phyloP scores from a whole-genome alignment of 1,140 invertebrate species.

The Maconellicoccus hirsutus region DNA sequence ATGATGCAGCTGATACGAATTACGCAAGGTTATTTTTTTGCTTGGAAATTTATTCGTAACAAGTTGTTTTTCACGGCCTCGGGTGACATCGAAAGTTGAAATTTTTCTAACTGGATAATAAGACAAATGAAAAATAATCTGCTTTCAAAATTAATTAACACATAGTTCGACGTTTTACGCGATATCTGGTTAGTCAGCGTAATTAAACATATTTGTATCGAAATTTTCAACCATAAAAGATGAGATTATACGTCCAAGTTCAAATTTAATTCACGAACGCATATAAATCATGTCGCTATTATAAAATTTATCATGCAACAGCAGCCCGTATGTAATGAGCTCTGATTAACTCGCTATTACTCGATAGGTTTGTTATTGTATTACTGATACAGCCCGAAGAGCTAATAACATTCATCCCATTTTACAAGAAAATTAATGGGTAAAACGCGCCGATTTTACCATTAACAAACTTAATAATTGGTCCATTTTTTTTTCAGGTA shows the following conservation, averaged over 20 bases:
- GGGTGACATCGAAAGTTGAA: not conserved
- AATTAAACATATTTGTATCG: not conserved
- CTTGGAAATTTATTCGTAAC: not conserved
- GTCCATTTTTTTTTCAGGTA: not conserved
- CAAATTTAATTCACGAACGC: not conserved
- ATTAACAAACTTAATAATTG: constrained; percentile 10
- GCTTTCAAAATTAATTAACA: not conserved
- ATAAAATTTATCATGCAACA: constrained; percentile 1
- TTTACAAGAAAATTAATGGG: constrained; percentile 5
- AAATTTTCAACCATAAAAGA: not conserved
- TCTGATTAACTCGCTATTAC: constrained; percentile 8
- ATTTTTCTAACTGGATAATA: not conserved
- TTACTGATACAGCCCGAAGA: constrained; percentile 7
- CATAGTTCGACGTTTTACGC: not conserved
- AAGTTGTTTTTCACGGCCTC: not conserved
- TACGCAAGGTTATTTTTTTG: not conserved
- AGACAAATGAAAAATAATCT: not conserved
- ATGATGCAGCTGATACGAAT: too few species aligned
- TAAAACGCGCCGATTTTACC: not conserved
- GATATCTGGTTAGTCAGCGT: not conserved
- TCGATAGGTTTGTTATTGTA: not conserved
- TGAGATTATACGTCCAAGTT: not conserved
- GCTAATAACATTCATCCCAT: not conserved
- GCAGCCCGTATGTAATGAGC: constrained; percentile 6
- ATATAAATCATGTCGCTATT: constrained; percentile 9